phyloP scores from a whole-genome alignment of 2,113 vertebrate genomes.

The Danio rerio region DNA sequence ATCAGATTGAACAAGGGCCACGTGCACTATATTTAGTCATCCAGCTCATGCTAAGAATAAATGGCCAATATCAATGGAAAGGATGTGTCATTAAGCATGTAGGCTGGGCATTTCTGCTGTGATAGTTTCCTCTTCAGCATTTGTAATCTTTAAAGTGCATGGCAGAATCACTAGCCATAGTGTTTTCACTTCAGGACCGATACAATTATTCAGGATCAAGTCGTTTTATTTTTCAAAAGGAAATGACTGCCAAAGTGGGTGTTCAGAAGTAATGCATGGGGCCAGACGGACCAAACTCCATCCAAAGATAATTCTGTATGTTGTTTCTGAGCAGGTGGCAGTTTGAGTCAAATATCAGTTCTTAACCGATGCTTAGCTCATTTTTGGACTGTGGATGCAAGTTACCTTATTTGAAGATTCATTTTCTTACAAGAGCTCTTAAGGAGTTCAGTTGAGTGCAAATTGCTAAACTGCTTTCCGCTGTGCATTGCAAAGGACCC shows the following conservation, averaged over 20 bases:
- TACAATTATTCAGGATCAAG: too few relatives aligned
- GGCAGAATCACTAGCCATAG: too few relatives aligned
- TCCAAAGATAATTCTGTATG: not conserved
- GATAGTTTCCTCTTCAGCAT: not conserved
- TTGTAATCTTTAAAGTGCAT: not conserved
- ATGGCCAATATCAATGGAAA: slow-evolving; percentile 10
- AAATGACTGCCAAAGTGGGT: not conserved
- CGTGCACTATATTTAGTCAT: slow-evolving; percentile 42
- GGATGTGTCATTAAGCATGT: not conserved
- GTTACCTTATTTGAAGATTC: slow-evolving; percentile 2
- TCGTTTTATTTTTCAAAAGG: too few relatives aligned
- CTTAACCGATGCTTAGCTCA: not conserved
- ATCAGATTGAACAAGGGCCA: slow-evolving; percentile 40
- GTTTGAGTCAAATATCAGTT: not conserved
- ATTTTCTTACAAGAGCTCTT: not conserved
- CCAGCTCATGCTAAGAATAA: slow-evolving; percentile 36
- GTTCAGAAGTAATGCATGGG: not conserved
- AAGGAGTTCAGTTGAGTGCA: not conserved
- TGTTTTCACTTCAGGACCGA: too few relatives aligned
- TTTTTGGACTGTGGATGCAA: not conserved
- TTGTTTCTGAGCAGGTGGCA: not conserved
- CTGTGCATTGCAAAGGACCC: not conserved
- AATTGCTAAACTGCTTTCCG: not conserved
- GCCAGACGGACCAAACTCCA: not conserved
- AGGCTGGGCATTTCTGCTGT: not conserved